phyloP scores from a whole-genome alignment of 2,797 vertebrate genomes.

The Sebastiscus albofasciatus region DNA sequence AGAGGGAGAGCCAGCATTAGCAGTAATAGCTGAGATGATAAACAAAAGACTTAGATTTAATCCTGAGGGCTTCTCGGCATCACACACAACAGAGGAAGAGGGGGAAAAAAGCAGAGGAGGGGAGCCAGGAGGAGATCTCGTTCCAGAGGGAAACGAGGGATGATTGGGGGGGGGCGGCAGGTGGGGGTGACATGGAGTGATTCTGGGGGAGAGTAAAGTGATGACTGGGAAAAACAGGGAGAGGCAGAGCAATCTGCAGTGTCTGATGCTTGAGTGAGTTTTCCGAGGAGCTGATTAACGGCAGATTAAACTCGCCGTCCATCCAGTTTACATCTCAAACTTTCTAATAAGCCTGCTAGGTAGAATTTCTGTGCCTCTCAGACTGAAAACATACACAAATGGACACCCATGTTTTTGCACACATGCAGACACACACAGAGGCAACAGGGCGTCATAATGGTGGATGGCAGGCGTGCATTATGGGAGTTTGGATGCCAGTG shows the following conservation, averaged over 20 bases:
- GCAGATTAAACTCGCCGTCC: slow-evolving; percentile 86
- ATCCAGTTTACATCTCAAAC: slow-evolving; percentile 80
- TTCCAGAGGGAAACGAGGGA: slow-evolving; percentile 22
- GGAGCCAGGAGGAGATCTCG: background rate
- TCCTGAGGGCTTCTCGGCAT: slow-evolving; percentile 79
- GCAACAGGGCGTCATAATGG: slow-evolving; percentile 19
- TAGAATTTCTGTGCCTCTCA: slow-evolving; percentile 37
- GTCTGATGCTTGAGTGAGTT: slow-evolving; percentile 91
- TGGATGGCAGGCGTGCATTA: slow-evolving; percentile 39
- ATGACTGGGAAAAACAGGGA: slow-evolving; percentile 49
- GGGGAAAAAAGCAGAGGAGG: background rate
- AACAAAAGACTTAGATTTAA: slow-evolving; percentile 84
- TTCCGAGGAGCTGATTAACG: slow-evolving; percentile 90
- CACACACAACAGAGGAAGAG: slow-evolving; percentile 69
- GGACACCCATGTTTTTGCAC: slow-evolving; percentile 29
- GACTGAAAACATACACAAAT: slow-evolving; percentile 42
- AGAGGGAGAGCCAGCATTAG: slow-evolving; percentile 79
- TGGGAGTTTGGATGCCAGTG: slow-evolving; percentile 28
- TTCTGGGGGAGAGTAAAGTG: slow-evolving; percentile 41
- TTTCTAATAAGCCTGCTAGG: slow-evolving; percentile 62
- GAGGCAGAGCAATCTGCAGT: slow-evolving; percentile 84
- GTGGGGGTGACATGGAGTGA: slow-evolving; percentile 52
- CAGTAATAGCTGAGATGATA: slow-evolving; percentile 79
- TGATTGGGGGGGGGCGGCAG: slow-evolving; percentile 40
- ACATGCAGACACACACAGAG: slow-evolving; percentile 18